Evolutionary conservation across 2,797 vertebrate genomes (phyloP).

Genomic region (Gastrophryne carolinensis): DNA sequence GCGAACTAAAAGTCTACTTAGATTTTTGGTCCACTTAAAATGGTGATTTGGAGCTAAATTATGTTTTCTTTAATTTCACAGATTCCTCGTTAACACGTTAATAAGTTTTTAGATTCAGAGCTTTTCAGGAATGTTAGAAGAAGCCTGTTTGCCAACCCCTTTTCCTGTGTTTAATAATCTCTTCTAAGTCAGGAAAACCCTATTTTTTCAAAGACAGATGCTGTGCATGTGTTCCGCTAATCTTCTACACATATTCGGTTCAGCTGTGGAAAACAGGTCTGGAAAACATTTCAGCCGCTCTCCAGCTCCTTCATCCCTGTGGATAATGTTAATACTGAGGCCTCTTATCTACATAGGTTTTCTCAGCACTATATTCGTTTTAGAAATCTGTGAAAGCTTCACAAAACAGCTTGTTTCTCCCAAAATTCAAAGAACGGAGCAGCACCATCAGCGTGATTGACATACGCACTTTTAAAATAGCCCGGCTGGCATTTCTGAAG

Average conservation of each 20-base stretch:
- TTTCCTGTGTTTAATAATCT: conserved; percentile 22
- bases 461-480: conserved; percentile 5
- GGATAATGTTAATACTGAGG: conserved; percentile 11
- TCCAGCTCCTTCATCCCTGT: neutral
- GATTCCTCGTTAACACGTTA: no score
- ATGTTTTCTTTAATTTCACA: no score
- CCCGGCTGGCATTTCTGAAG: neutral
- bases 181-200: conserved; percentile 5
- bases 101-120: no score
- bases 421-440: neutral
- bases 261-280: neutral
- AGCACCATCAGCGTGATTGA: conserved; percentile 22
- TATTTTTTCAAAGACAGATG: conserved; percentile 7
- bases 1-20: no score
- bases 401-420: neutral
- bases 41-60: no score
- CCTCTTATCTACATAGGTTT: conserved; percentile 9
- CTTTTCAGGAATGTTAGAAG: no score
- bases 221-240: conserved; percentile 10
- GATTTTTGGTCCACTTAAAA: no score
- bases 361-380: neutral
- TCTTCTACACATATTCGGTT: conserved; percentile 6
- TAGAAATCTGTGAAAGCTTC: neutral
- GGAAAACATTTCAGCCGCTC: conserved; percentile 5
- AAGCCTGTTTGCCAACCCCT: no score